Conservation (phyloP, 1,140 invertebrate species). For the Nixonia krombeini region DNA sequence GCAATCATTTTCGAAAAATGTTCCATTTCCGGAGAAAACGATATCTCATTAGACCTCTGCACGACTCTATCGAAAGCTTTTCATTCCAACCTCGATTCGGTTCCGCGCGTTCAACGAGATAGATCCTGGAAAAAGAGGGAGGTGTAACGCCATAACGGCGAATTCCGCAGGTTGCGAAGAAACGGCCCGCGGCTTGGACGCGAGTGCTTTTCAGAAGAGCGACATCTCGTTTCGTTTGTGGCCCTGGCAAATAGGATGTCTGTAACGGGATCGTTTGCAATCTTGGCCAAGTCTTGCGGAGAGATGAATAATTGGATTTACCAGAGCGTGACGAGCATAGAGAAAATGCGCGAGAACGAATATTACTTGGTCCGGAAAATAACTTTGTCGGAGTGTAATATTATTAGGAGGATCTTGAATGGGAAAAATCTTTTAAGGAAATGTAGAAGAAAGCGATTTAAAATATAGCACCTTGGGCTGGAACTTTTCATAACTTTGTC, state of each 20-base stretch:
- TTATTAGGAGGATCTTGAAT: conserved; percentile 1
- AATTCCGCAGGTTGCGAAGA: conserved; percentile 1
- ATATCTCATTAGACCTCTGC: conserved; percentile 41
- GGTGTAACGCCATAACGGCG: conserved; percentile 8
- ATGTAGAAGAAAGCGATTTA: conserved; percentile 1
- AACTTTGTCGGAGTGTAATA: background rate
- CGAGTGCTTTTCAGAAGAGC: background rate
- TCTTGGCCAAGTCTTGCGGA: conserved; percentile 15
- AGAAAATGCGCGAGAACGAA: conserved; percentile 15
- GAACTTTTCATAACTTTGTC: conserved; percentile 1
- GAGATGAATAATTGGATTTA: conserved; percentile 33
- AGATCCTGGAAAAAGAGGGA: too few species aligned
- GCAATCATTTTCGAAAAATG: conserved; percentile 7
- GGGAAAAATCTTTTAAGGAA: conserved; percentile 3
- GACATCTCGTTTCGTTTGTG: background rate
- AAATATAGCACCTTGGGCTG: background rate
- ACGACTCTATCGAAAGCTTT: conserved; percentile 11
- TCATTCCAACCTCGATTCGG: too few species aligned
- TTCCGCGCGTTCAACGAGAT: too few species aligned
- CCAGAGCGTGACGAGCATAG: conserved; percentile 21
- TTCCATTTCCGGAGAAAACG: conserved; percentile 28
- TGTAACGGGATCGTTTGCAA: conserved; percentile 27
- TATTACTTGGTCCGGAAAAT: conserved; percentile 16
- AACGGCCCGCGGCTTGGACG: conserved; percentile 4
- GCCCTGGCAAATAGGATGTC: conserved; percentile 1